phyloP scores from a whole-genome alignment of 1,140 invertebrate species.

The Cotesia glomerata region DNA sequence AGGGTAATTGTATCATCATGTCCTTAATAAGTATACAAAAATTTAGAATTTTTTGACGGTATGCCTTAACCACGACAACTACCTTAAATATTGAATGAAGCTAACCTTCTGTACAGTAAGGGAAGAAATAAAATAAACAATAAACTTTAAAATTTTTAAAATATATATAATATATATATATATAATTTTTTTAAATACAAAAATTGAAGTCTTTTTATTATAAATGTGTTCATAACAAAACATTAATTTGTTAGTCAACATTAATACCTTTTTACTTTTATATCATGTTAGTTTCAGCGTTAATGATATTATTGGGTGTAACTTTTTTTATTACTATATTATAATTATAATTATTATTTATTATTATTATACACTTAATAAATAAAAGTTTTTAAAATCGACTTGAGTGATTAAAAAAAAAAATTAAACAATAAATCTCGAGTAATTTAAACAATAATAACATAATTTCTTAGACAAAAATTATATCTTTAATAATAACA shows the following conservation, averaged over 20 bases:
- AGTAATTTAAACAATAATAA: background rate
- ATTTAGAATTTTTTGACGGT: too few relatives aligned
- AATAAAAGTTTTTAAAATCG: constrained; percentile 40
- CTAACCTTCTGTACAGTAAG: too few relatives aligned
- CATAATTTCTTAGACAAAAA: background rate
- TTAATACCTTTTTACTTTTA: constrained; percentile 20
- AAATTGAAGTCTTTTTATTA: constrained; percentile 31
- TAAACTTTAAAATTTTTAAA: constrained; percentile 22
- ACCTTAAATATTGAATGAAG: too few relatives aligned
- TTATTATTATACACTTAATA: constrained; percentile 45
- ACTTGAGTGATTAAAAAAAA: background rate
- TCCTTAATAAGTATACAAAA: too few relatives aligned
- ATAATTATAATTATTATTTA: constrained; percentile 16
- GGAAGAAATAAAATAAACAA: too few relatives aligned
- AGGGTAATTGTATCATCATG: too few relatives aligned
- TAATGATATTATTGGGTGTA: background rate
- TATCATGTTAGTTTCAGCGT: background rate
- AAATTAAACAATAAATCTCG: background rate
- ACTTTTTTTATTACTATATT: background rate
- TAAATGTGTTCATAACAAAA: constrained; percentile 48
- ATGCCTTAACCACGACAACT: too few relatives aligned
- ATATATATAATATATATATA: constrained; percentile 50
- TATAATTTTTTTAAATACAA: constrained; percentile 44
- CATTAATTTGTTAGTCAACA: constrained; percentile 54
- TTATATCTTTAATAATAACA: constrained; percentile 1